Evolutionary conservation across 2,113 vertebrate species (phyloP).

Genomic region (Protobothrops mucrosquamatus): DNA sequence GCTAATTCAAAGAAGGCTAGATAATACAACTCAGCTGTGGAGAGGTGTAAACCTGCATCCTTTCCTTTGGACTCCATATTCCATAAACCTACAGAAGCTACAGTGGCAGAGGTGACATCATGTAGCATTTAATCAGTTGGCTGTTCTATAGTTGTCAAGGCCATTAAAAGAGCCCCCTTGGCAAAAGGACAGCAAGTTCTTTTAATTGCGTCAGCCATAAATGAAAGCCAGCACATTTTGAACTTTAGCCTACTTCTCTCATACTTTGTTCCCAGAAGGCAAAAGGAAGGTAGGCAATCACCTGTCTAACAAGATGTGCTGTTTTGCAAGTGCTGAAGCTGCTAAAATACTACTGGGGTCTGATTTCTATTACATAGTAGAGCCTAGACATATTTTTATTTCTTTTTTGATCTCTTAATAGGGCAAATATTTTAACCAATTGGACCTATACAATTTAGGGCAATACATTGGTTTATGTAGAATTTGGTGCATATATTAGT

Average conservation of each 20-base stretch:
- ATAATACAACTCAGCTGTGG: background rate
- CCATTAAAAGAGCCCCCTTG: background rate
- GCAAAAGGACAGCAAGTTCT: background rate
- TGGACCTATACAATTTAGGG: background rate
- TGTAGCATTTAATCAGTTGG: background rate
- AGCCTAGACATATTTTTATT: constrained; percentile 22
- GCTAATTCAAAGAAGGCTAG: background rate
- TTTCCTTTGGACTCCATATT: background rate
- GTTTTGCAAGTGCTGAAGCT: constrained; percentile 24
- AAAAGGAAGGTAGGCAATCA: background rate
- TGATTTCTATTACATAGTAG: background rate
- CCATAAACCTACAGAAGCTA: background rate
- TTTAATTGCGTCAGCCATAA: background rate
- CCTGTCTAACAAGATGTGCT: constrained; percentile 20
- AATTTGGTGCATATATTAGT: background rate
- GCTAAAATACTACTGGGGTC: constrained; percentile 13
- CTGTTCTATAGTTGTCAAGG: background rate
- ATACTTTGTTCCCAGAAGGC: constrained; percentile 7
- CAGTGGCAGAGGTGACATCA: background rate
- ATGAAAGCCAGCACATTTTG: constrained; percentile 24
- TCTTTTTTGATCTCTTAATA: background rate
- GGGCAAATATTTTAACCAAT: background rate
- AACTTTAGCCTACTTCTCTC: constrained; percentile 23
- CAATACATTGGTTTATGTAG: background rate
- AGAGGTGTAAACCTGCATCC: background rate